These are phyloP conservation scores for Podabrus alpinus DNA, from an alignment of 2,888 invertebrate species.

Conservation along the genomic window DNA sequence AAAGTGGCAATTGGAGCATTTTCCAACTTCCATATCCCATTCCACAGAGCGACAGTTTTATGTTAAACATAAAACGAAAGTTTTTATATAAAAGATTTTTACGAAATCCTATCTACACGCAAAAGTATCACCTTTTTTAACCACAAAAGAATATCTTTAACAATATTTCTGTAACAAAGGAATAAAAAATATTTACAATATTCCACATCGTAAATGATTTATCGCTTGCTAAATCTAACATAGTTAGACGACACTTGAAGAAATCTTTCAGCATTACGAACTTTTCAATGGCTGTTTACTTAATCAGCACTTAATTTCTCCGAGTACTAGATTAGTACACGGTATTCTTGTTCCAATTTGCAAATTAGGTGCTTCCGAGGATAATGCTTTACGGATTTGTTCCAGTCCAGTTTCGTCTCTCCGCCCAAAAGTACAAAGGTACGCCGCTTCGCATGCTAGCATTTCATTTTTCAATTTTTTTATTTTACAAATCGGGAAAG, in stretches of 20 bases:
- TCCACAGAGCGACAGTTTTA: slow-evolving; percentile 20
- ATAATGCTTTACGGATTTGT: neutral
- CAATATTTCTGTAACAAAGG: neutral
- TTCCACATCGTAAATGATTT: neutral
- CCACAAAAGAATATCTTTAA: slow-evolving; percentile 1
- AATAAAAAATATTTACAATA: neutral
- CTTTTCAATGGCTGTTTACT: neutral
- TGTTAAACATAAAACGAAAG: slow-evolving; percentile 13
- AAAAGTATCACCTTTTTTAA: neutral
- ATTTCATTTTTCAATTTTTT: too few species aligned
- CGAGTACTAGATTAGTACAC: neutral
- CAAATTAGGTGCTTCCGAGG: neutral
- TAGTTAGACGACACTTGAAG: neutral
- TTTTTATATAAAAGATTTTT: slow-evolving; percentile 17
- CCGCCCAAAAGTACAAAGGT: neutral
- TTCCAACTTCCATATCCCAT: slow-evolving; percentile 18
- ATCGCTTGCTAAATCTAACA: neutral
- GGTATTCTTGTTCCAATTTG: neutral
- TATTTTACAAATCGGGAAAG: too few species aligned
- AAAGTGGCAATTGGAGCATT: slow-evolving; percentile 28
- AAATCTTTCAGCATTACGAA: neutral
- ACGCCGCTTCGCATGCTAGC: too few species aligned
- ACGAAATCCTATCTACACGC: slow-evolving; percentile 13
- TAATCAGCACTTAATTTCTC: neutral
- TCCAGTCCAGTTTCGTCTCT: neutral